Evolutionary conservation across 2,113 vertebrate species (phyloP), one percentile per base, ranked within the genome.

Genomic region (Delphinapterus leucas): DNA sequence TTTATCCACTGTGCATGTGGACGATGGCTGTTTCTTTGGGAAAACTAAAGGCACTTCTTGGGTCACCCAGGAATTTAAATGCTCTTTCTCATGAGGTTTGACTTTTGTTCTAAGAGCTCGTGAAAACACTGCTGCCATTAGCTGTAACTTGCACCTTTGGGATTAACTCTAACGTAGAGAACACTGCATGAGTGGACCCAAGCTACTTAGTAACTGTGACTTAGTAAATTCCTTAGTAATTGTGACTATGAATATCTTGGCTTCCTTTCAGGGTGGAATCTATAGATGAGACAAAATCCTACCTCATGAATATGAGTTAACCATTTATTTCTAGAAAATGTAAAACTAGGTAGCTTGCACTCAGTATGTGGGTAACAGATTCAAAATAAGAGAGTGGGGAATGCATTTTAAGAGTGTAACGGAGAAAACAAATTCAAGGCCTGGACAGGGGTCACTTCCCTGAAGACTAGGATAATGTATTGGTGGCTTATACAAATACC

Each of bases 131-230:
- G 49, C 63, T 86, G 5, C n/a, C 44, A 74, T 31, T 68, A 83
- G 26, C 55, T 85, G 12, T 80, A 90, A 38, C 23, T 97, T 93
- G 70, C 6, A 80, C 68, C 41, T 88, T 55, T 60, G 49, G 18
- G 55, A 95, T 89, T 92, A 97, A 93, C 80, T 83, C 60, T 33
- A 92, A 92, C 38, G 41, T 82, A 82, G n/a, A 95, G 58, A 92
- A 77, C 28, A 36, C n/a, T 25, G 21, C 26, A 18, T 76, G 70
- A 97, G 15, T 44, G 65, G 49, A 91, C 55, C 20, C 79, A 67
- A 86, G 79, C 38, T 89, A 93, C 31, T 95, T 93, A 81, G 61
- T 71, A 49, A 49, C 44, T 82, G 60, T 88, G 55, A 81, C 28
- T 77, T 77, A 33, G 93, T 61, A 47, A 11, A 83, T 49, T 85